Evolutionary conservation across 2,888 invertebrate species (phyloP), one percentile per base, ranked within the genome.

Genomic region (Seira musarum): DNA sequence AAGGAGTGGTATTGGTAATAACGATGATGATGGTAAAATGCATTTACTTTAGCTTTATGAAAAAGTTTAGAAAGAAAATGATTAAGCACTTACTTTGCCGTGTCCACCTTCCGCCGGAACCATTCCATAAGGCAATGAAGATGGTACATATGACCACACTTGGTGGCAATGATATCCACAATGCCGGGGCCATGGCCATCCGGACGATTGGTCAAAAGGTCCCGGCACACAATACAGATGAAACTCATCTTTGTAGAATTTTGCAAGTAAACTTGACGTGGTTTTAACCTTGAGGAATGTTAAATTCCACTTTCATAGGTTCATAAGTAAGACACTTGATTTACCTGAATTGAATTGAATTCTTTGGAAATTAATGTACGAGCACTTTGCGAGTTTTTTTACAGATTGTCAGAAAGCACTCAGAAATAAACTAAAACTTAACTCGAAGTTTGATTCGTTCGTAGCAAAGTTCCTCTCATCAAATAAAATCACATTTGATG

Each of bases 151-250:
- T 83, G 82, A 19, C 83, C 85, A 74, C 85, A 85, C 79, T 85
- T 85, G 35, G 85, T 85, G 25, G 85, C 73, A 19, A 85, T 83
- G 57, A 85, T 81, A 57, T 85, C 85, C 60, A 85, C 83, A 15
- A 71, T 78, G 8, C 80, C 83, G 13, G 81, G 81, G 66, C 77
- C 81, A 65, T 81, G 81, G 25, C 82, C 82, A 71, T 83, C 85
- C 35, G 85, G 85, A 64, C 83, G 82, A 70, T 85, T 83, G 68
- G 85, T 83, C 80, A 85, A 61, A 60, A 85, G 71, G 73, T 85
- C 85, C 69, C 85, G 83, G 74, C 85, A 85, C 69, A 85, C 85
- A 72, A 85, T 85, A 77, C 85, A 85, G 64, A 85, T 83, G 80
- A 85, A 85, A 81, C 80, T 83, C 85, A 85, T 85, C 40, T 70